A percentile compares a stretch with the other conserved stretches of the same genome.
These are phyloP conservation scores for Geophilus truncorum DNA, from an alignment of 2,888 invertebrate genomes.

Conservation along the genomic window DNA sequence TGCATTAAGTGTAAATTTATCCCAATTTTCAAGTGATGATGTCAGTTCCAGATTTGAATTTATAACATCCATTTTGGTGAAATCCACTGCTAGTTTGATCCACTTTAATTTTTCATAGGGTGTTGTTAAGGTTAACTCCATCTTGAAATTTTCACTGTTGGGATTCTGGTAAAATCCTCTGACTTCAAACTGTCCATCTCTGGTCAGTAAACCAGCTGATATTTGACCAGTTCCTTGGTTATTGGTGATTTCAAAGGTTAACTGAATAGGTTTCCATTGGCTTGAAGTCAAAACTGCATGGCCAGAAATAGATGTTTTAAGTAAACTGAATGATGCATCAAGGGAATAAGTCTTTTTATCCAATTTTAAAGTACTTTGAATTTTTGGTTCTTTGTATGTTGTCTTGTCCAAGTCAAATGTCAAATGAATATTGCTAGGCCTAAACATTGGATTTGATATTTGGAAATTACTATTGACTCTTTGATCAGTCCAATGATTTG, in stretches of 20 bases:
- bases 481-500: background rate
- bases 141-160: background rate
- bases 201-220: background rate
- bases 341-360: background rate
- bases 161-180: background rate
- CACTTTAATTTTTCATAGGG: background rate
- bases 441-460: too few relatives aligned
- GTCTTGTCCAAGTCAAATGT: background rate
- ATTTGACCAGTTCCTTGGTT: background rate
- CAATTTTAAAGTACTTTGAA: background rate
- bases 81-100: background rate
- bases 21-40: background rate
- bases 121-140: background rate
- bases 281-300: background rate
- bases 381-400: background rate
- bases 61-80: background rate
- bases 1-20: background rate
- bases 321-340: background rate
- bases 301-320: background rate
- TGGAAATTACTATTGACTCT: background rate
- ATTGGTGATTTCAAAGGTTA: background rate
- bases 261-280: background rate
- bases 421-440: background rate
- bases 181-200: background rate
- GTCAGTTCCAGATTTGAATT: background rate